Evolutionary conservation across 2,888 invertebrate genomes (phyloP), one percentile per base, ranked within the genome.

Genomic region (Acrobasis repandana): DNA sequence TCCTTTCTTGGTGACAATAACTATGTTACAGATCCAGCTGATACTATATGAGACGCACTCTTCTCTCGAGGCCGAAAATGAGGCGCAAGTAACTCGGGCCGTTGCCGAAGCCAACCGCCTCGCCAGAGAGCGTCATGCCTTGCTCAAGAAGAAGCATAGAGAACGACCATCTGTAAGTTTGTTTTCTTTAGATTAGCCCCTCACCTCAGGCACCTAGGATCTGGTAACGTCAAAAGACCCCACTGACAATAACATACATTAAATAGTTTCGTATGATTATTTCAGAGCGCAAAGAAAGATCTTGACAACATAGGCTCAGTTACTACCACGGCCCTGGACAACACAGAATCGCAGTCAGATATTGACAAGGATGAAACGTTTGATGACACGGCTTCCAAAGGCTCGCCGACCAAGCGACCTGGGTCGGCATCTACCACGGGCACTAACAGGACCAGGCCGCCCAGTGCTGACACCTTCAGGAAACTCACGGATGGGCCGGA

Each of bases 11-110:
- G 28, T 28, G 28, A 28, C 28, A 36, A 36, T 4, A 46, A 43
- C 63, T 56, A 34, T 58, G 58, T 79, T 80, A 60, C 71, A 95
- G 94, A 94, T 97, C 28, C 97, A 97, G 77, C 93, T 97, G 65
- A 94, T 97, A 14, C 83, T 97, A 38, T 97, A 97, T 73, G 96
- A 96, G 79, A 96, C 96, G 0, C 96, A 97, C 85, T 96, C 96
- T 0, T 94, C 95, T 58, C 86, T 96, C 49, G 94, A 94, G 43
- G 94, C 95, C 0, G 97, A 97, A 82, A 97, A 97, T 68, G 92
- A 93, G 49, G 94, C 94, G 28, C 96, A 97, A 94, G 94, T 96
- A 16, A 86, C 93, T 0, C 93, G 94, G 49, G 94, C 95, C 0
- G 92, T 96, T 0, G 93, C 94, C 0, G 94, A 95, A 71, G 94